Evolutionary conservation across 1,140 invertebrate species (phyloP), one percentile per base, ranked within the genome.

Genomic region (Manduca sexta): DNA sequence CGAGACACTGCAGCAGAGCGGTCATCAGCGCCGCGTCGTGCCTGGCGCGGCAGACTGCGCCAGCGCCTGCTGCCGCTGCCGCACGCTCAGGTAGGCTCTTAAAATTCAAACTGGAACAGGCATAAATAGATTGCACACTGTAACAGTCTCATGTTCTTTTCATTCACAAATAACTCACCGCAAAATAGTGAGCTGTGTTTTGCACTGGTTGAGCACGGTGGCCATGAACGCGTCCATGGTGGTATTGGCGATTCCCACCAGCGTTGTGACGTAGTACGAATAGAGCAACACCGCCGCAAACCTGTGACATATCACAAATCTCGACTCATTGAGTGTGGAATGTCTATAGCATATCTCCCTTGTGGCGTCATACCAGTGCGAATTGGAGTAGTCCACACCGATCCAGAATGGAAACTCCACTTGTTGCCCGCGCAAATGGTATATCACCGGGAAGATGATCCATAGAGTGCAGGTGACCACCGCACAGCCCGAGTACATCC

Each of bases 201-300:
- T 68, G 49, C 76, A 80, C 47, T 78, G 77, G 35, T 69, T 60
- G 7, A 84, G 58, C 4, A 82, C 52, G 0, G 74, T 74, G 1
- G 66, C 78, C 13, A 82, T 70, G 30, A 84, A 80, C 0, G 78
- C 78, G 44, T 84, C 80, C 76, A 80, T 80, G 2, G 76, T 80
- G 4, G 80, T 84, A 47, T 84, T 84, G 7, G 80, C 80, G 11
- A 84, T 72, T 4, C 69, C 80, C 7, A 79, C 76, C 35, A 84
- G 48, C 5, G 80, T 70, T 0, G 76, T 84, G 8, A 73, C 76
- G 51, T 75, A 77, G 52, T 71, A 74, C n/a, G 80, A 74, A 53
- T 82, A 84, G 34, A 74, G 30, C 38, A 84, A 54, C 6, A 74
- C 61, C 39, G 56, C 16, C 12, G 45, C 37, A 30, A 84, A 84